Base-by-base conservation (phyloP, 2,888 invertebrate genomes). In the Tenthredo scrophulariae region DNA sequence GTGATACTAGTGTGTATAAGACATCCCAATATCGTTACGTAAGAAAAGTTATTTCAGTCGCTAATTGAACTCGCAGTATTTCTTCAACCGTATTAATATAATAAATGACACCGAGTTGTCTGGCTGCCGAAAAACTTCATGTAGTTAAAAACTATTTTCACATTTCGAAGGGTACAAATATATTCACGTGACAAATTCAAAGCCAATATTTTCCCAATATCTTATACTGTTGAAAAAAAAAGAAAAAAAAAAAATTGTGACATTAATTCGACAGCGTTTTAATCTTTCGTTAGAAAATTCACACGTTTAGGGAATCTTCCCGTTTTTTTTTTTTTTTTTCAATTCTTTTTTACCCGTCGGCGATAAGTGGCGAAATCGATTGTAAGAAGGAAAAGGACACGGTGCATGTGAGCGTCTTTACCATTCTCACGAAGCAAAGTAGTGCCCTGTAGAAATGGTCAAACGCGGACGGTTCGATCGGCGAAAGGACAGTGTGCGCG, bases 371-470 rank as follows among this genome's bases (percentile, higher is more conserved):
- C 62, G 13, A 62, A 62, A 62, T 62, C 13, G 10, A 62, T 62
- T 22, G 10, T 22, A 62, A 62, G 13, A 26, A 33, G 1, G 15
- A 33, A 67, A 67, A 67, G 6, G 29, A 67, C 13, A 26, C 33
- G 5, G 18, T 3, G 7, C 4, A 9, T 10, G 22, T 7, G 22
- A 43, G 22, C 72, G 43, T 43, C 46, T 46, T 50, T 77, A 77
- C 75, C 75, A 77, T 77, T 29, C 50, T 29, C 75, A 29, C 15
- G 18, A n/a, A 50, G 75, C 75, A 77, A 50, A 77, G 75, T 33
- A 77, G 75, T 33, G 33, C 50, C 3, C 75, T 50, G 75, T 77
- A 50, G 50, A 29, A 50, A n/a, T 29, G 75, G 46, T 77, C 75
- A 46, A 50, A 50, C 75, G 22, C n/a, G 26, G 2, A 22, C 10